phyloP scores from a whole-genome alignment of 2,888 invertebrate species.

The Tromatobia lineatoria region DNA sequence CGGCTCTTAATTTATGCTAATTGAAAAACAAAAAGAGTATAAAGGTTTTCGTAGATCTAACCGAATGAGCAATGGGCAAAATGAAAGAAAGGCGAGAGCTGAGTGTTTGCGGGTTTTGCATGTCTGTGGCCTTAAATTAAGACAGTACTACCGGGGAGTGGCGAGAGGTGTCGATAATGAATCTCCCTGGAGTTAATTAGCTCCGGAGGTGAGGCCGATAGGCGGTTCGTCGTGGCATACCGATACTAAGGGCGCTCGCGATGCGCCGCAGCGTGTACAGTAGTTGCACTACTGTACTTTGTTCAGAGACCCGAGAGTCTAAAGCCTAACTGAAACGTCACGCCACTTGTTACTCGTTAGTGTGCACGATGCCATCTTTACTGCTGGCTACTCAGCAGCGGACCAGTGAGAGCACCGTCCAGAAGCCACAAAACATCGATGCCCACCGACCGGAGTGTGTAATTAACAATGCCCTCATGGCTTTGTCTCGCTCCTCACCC shows the following conservation, averaged over 20 bases:
- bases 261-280: conserved; percentile 28
- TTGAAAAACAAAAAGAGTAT: background rate
- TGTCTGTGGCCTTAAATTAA: conserved; percentile 76
- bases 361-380: conserved; percentile 83
- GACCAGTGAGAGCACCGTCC: conserved; percentile 69
- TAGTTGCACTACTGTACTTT: conserved; percentile 30
- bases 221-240: conserved; percentile 82
- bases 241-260: conserved; percentile 74
- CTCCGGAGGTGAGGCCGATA: conserved; percentile 79
- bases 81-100: conserved; percentile 55
- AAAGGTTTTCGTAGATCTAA: background rate
- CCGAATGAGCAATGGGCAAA: conserved; percentile 61
- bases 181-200: conserved; percentile 82
- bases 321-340: conserved; percentile 83
- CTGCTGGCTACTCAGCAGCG: conserved; percentile 69
- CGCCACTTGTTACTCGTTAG: conserved; percentile 82
- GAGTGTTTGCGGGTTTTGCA: conserved; percentile 44
- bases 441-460: conserved; percentile 73
- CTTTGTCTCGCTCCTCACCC: conserved; percentile 10
- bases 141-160: conserved; percentile 73
- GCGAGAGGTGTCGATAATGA: conserved; percentile 83
- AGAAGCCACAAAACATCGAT: conserved; percentile 74
- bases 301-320: conserved; percentile 64
- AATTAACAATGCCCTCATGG: conserved; percentile 79
- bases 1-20: no score